Conservation (phyloP, 2,797 vertebrate genomes). For the Hypotaenidia okinawae region DNA sequence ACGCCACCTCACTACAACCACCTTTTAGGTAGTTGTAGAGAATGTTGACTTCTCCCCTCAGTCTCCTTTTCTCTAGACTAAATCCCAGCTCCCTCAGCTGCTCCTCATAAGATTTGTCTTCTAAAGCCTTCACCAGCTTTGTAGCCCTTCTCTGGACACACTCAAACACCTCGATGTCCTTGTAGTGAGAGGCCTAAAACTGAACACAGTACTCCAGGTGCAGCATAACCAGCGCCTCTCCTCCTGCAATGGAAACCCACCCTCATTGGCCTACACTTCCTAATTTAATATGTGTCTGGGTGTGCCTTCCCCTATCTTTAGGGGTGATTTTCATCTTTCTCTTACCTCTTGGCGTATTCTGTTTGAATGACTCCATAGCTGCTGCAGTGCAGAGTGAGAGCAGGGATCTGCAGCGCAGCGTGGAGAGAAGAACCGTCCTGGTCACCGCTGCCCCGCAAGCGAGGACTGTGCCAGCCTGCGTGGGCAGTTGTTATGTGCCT, state of each 20-base stretch:
- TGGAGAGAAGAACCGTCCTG: background rate
- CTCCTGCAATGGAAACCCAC: background rate
- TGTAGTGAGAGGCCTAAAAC: too few species aligned
- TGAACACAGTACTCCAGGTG: too few species aligned
- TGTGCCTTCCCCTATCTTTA: background rate
- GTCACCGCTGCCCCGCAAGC: background rate
- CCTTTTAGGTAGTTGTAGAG: too few species aligned
- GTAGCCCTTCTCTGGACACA: too few species aligned
- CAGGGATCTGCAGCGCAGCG: background rate
- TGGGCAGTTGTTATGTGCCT: background rate
- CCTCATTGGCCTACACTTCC: background rate
- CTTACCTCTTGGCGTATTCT: constrained; percentile 14
- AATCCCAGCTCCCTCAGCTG: too few species aligned
- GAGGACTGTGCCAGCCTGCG: background rate
- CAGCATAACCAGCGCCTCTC: background rate
- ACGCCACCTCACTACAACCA: too few species aligned
- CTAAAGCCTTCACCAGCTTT: too few species aligned
- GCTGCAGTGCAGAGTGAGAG: background rate
- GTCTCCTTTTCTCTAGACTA: too few species aligned
- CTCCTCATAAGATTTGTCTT: too few species aligned
- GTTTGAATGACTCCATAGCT: background rate
- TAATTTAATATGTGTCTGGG: background rate
- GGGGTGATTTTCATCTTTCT: background rate
- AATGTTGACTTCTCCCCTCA: too few species aligned
- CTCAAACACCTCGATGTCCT: too few species aligned